Evolutionary conservation across 2,113 vertebrate species (phyloP).

Genomic region (Larimichthys crocea): DNA sequence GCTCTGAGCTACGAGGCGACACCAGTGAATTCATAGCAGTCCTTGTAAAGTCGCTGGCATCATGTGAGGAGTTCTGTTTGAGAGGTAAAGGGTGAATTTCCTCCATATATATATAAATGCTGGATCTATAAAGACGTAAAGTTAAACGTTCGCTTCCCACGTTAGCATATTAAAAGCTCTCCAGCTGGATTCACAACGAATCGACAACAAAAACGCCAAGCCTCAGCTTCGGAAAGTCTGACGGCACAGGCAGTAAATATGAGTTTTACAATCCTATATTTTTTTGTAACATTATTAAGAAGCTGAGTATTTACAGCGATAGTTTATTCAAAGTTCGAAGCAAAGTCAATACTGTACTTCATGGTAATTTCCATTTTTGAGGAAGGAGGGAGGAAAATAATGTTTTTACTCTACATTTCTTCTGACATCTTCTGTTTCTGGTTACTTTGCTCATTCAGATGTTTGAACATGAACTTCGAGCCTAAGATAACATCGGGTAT

Average conservation of each 20-base stretch:
- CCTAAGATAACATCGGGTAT: not conserved
- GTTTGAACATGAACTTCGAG: not conserved
- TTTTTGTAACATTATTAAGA: conserved; percentile 6
- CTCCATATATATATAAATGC: conserved; percentile 32
- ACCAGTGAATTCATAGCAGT: conserved; percentile 29
- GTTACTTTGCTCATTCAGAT: not conserved
- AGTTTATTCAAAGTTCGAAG: conserved; percentile 21
- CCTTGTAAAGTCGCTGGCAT: conserved; percentile 45
- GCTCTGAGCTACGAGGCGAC: conserved; percentile 41
- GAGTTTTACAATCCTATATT: conserved; percentile 40
- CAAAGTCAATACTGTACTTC: not conserved
- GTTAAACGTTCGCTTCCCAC: conserved; percentile 49
- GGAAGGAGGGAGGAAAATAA: not conserved
- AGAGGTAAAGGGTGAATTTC: conserved; percentile 14
- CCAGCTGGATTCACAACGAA: conserved; percentile 12
- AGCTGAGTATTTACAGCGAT: not conserved
- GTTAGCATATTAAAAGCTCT: conserved; percentile 30
- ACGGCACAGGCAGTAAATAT: conserved; percentile 36
- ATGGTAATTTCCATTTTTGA: not conserved
- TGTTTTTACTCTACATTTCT: not conserved
- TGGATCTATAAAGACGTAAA: conserved; percentile 43
- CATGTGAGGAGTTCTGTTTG: conserved; percentile 16
- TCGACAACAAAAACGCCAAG: not conserved
- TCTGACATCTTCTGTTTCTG: too few relatives aligned
- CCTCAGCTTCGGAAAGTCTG: conserved; percentile 66